These are phyloP conservation scores for Cuniculus paca DNA, from an alignment of 2,797 vertebrate genomes.

Conservation along the genomic window DNA sequence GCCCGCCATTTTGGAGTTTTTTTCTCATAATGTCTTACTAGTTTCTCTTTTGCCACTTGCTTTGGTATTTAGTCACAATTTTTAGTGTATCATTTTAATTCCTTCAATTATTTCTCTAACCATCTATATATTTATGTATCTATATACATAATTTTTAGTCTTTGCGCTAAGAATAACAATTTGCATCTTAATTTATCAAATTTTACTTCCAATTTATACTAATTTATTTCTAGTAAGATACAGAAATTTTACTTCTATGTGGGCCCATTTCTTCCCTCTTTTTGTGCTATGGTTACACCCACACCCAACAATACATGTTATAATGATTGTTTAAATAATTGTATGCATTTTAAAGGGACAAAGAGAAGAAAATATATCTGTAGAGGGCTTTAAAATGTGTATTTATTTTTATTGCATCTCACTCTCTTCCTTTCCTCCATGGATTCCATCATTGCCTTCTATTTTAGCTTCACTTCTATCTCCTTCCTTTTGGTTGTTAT, in stretches of 20 bases:
- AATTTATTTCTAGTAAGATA: not conserved
- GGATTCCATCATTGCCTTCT: not conserved
- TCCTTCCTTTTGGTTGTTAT: not conserved
- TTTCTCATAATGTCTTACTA: not conserved
- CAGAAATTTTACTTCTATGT: not conserved
- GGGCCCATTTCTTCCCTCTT: too few species aligned
- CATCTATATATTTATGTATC: not conserved
- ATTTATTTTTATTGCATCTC: not conserved
- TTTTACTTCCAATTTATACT: not conserved
- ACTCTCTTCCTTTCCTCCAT: not conserved
- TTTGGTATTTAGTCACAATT: not conserved
- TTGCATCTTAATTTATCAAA: not conserved
- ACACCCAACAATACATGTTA: not conserved
- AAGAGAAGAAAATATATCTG: not conserved
- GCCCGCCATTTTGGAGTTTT: too few species aligned
- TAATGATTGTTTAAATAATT: not conserved
- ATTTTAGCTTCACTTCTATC: not conserved
- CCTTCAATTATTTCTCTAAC: not conserved
- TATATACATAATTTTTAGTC: not conserved
- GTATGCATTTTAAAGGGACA: not conserved
- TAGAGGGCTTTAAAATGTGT: not conserved
- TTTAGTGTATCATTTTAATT: not conserved
- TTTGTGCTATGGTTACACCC: not conserved
- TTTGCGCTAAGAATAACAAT: not conserved
- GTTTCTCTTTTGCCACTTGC: not conserved